Evolutionary conservation across 2,888 invertebrate genomes (phyloP).

Genomic region (Rhaphigaster nebulosa): DNA sequence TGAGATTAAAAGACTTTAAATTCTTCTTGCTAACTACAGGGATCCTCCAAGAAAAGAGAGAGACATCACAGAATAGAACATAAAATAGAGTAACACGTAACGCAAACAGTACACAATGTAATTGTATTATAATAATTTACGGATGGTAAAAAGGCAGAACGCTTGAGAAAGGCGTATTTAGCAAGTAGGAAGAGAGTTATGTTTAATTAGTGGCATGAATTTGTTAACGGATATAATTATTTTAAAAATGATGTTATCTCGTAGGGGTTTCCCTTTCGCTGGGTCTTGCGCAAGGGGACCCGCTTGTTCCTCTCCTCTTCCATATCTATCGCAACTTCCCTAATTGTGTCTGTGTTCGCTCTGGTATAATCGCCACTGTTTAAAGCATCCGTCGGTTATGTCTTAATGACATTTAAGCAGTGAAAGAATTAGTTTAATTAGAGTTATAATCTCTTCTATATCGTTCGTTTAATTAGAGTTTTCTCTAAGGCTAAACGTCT

Average conservation of each 20-base stretch:
- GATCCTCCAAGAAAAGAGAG: not conserved
- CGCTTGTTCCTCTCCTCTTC: conserved; percentile 14
- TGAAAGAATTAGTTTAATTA: conserved; percentile 10
- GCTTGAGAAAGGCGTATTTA: conserved; percentile 44
- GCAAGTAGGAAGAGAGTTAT: conserved; percentile 44
- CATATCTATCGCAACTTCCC: conserved; percentile 39
- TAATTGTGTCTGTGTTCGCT: not conserved
- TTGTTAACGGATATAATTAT: conserved; percentile 49
- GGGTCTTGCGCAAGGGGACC: conserved; percentile 38
- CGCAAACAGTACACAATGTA: not conserved
- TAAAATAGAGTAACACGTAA: not conserved
- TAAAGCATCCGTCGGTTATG: not conserved
- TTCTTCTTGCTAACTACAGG: not conserved
- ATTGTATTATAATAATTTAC: conserved; percentile 18
- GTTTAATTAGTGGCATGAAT: conserved; percentile 34
- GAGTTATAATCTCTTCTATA: not conserved
- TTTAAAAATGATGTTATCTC: conserved; percentile 38
- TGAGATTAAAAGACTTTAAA: no score
- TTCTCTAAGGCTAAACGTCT: not conserved
- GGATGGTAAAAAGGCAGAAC: conserved; percentile 6
- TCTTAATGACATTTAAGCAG: conserved; percentile 22
- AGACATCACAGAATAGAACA: not conserved
- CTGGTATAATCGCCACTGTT: not conserved
- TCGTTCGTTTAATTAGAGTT: not conserved
- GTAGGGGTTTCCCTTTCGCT: conserved; percentile 26